Evolutionary conservation across 1,140 invertebrate species (phyloP).

Genomic region (Heterodera carotae): DNA sequence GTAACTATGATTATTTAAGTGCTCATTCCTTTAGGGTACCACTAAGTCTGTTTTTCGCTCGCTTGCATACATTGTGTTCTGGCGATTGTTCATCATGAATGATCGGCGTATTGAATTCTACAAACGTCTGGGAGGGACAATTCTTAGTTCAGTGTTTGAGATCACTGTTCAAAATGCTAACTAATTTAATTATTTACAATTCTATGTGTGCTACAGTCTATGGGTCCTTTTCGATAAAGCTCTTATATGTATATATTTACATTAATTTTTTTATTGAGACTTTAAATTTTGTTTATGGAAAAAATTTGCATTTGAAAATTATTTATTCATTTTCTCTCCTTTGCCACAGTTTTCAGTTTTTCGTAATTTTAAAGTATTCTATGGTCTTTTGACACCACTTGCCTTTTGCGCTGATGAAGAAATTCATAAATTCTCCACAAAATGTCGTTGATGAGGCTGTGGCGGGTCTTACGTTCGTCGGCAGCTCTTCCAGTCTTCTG

Average conservation of each 20-base stretch:
- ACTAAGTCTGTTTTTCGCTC: slow-evolving; percentile 8
- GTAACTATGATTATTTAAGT: too few relatives aligned
- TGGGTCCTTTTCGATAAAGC: too few relatives aligned
- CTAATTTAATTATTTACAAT: background rate
- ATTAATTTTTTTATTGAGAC: too few relatives aligned
- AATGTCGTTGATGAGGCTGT: slow-evolving; percentile 63
- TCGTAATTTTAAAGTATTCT: too few relatives aligned
- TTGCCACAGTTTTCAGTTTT: too few relatives aligned
- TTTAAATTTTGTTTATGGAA: too few relatives aligned
- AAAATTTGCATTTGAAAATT: too few relatives aligned
- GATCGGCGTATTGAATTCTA: slow-evolving; percentile 17
- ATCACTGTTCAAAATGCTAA: slow-evolving; percentile 10
- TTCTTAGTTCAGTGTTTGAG: slow-evolving; percentile 4
- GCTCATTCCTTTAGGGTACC: slow-evolving; percentile 11
- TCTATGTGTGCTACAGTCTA: too few relatives aligned
- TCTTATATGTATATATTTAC: too few relatives aligned
- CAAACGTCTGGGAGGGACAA: background rate
- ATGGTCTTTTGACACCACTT: too few relatives aligned
- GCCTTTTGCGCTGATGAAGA: slow-evolving; percentile 7
- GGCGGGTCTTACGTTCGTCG: slow-evolving; percentile 71
- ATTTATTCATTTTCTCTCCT: too few relatives aligned
- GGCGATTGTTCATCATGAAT: slow-evolving; percentile 18
- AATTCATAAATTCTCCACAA: slow-evolving; percentile 36
- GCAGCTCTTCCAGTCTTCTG: slow-evolving; percentile 71
- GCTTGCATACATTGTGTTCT: background rate